Evolutionary conservation across 2,113 vertebrate genomes (phyloP), one percentile per base, ranked within the genome.

Genomic region (cattle (Bos taurus)): DNA sequence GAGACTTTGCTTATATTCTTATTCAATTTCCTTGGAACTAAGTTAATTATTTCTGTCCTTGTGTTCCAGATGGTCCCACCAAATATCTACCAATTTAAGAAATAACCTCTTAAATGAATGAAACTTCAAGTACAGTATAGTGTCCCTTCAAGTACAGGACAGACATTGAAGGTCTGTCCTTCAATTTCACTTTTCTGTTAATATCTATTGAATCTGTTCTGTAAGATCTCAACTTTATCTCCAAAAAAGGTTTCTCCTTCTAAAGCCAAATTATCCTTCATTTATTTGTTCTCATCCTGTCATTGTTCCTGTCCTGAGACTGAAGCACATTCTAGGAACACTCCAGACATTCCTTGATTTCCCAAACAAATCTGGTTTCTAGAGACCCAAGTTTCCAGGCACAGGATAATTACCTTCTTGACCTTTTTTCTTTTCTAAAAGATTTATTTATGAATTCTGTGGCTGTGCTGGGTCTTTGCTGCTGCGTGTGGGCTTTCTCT

Each of bases 361-460:
- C 33, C 77, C n/a, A 7, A 91, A 93, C 36, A 88, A 88, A 93
- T 33, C 74, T 97, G 74, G 84, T 57, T 84, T 57, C 52, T 88
- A 54, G 43, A 84, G 84, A 90, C n/a, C 80, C 7, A 52, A 43
- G 28, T 52, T 80, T 93, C 50, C 57, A 87, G 48, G 43, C 7
- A 78, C 26, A 97, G 89, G 48, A 93, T 78, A 82, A 19, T 14
- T 81, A n/a, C 54, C 54, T 87, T 96, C 17, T 87, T 92, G 78
- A 85, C 21, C 62, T 95, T 89, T 77, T 43, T 5, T 74, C 36
- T 43, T 77, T 40, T 26, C 14, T 7, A 67, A 74, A 77, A 77
- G 23, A 43, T 7, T 43, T 43, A 25, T 25, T 74, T 43, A 43
- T 26, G 43, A 74, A 36, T 23, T 12, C 12, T 3, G 10, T 40